A percentile compares a stretch with the other conserved stretches of the same genome.
Evolutionary conservation across 2,888 invertebrate genomes (phyloP).

Genomic region (Byasa hedistus): DNA sequence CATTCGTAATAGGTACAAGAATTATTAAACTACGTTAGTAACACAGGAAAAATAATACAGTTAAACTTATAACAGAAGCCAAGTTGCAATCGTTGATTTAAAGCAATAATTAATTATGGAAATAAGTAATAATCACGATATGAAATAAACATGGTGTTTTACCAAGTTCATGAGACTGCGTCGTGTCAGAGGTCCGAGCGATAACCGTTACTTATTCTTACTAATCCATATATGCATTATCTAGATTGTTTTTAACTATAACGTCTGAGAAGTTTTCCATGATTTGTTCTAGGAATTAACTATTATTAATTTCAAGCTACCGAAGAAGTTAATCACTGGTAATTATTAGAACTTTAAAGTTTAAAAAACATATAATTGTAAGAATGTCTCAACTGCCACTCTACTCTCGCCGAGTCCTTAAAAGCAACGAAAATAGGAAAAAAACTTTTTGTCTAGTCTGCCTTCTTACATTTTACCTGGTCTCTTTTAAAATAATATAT

Average conservation of each 20-base stretch:
- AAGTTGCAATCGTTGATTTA: slow-evolving; percentile 12
- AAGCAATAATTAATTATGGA: slow-evolving; percentile 10
- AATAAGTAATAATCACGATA: background rate
- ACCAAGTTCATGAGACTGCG: background rate
- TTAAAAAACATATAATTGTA: too few species aligned
- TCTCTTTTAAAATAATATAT: too few species aligned
- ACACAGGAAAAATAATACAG: background rate
- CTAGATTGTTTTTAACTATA: background rate
- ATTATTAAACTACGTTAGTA: background rate
- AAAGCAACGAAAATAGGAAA: too few species aligned
- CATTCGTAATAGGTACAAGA: background rate
- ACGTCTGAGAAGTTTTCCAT: background rate
- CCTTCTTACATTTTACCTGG: too few species aligned
- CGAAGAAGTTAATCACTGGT: too few species aligned
- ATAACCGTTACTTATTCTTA: slow-evolving; percentile 7
- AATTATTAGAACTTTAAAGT: too few species aligned
- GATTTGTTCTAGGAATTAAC: background rate
- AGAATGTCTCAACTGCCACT: too few species aligned
- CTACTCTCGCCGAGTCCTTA: too few species aligned
- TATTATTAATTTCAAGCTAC: too few species aligned
- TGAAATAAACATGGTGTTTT: slow-evolving; percentile 6
- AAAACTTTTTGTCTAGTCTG: too few species aligned
- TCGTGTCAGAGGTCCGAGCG: slow-evolving; percentile 6
- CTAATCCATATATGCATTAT: slow-evolving; percentile 1
- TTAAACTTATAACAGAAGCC: slow-evolving; percentile 6